Conservation (phyloP, 2,888 invertebrate genomes). For the Epirrita christyi region DNA sequence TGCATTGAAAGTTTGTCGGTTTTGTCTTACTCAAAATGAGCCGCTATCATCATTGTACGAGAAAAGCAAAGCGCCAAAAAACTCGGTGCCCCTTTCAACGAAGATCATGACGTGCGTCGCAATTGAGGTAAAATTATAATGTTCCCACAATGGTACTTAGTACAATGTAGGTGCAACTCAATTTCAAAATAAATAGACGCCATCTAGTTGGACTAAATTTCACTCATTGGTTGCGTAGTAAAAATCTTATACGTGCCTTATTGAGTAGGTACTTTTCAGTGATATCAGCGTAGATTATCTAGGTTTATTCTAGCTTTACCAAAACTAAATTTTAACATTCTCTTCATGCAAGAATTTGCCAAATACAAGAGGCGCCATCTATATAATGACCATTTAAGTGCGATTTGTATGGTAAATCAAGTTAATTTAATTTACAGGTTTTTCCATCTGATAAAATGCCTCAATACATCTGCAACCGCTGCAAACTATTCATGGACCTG, state of each 20-base stretch:
- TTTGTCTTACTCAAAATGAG: conserved; percentile 88
- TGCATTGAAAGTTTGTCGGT: conserved; percentile 88
- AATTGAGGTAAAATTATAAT: conserved; percentile 87
- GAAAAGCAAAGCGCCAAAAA: conserved; percentile 81
- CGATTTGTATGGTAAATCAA: neutral
- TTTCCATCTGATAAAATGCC: conserved; percentile 90
- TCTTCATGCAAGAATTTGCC: neutral
- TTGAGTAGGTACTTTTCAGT: neutral
- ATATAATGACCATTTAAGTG: conserved; percentile 7
- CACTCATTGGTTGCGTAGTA: neutral
- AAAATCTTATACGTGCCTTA: neutral
- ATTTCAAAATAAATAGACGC: conserved; percentile 7
- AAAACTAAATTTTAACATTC: neutral
- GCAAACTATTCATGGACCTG: conserved; percentile 87
- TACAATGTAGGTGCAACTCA: neutral
- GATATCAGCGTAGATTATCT: neutral
- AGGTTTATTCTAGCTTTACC: neutral
- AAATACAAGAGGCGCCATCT: conserved; percentile 44
- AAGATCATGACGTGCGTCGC: conserved; percentile 92
- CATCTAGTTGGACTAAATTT: conserved; percentile 15
- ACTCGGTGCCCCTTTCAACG: conserved; percentile 87
- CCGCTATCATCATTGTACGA: conserved; percentile 88
- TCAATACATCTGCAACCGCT: conserved; percentile 87
- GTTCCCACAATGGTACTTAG: neutral
- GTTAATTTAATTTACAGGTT: conserved; percentile 78